Base-by-base conservation (phyloP, 2,113 vertebrate genomes). In the Lagenorhynchus albirostris region DNA sequence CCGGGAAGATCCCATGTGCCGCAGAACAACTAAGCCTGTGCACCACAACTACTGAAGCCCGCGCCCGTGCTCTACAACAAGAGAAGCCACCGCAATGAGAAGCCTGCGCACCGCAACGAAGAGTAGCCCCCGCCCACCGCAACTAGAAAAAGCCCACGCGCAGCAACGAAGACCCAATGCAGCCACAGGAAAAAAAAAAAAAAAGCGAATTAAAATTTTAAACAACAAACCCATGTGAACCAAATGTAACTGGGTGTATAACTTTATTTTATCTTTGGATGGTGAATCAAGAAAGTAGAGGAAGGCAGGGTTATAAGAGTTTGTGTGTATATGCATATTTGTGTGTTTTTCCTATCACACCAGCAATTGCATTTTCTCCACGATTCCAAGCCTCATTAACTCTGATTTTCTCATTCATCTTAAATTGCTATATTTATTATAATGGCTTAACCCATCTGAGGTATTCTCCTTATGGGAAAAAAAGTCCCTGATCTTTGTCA, bases 321-420 rank as follows among this genome's bases (percentile, higher is more conserved):
- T 2, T 12, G 18, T 31, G 9, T 50, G 36, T 25, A 8, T 31
- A 7, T 15, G 9, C 1, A 1, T 1, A 9, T 18, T 26, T 73
- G 76, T 62, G 67, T 76, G 29, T n/a, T 68, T 82, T 92, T 96
- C 80, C 76, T 76, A 26, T 60, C 76, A 55, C 63, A 13, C 15
- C 15, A 97, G 67, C 71, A 67, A 68, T 15, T 74, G n/a, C 44
- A 33, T 81, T 95, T 91, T 90, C 89, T 74, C 93, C 53, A n/a
- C 25, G 70, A 82, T 79, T 58, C 85, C 50, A 92, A 89, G 81
- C 14, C 89, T 97, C 94, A 82, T 95, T 90, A 96, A 81, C 79
- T 93, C 93, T 96, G 95, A 97, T 97, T 97, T 85, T 94, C 82
- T 92, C 89, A 96, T 92, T 97, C 95, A 94, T 89, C 74, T 92